Evolutionary conservation across 2,888 invertebrate genomes (phyloP).

Genomic region (Crossocerus cetratus): DNA sequence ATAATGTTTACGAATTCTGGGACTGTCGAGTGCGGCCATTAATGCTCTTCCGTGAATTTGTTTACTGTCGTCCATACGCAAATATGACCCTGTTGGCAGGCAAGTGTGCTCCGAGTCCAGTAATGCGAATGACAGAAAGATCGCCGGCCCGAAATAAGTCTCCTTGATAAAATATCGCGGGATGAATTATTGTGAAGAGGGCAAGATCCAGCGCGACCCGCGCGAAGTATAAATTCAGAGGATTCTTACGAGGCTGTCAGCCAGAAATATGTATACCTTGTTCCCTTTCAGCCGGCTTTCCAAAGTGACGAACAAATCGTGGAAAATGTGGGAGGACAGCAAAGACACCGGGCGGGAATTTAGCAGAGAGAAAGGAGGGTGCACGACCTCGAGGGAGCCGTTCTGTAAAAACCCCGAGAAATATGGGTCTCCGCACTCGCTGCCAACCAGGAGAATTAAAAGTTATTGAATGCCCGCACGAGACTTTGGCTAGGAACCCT

Average conservation of each 20-base stretch:
- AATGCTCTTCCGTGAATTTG: too few relatives aligned
- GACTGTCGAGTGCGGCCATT: too few relatives aligned
- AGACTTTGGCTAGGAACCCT: neutral
- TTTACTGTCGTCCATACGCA: too few relatives aligned
- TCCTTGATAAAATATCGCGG: too few relatives aligned
- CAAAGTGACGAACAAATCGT: constrained; percentile 8
- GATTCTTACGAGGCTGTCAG: neutral
- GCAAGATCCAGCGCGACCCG: too few relatives aligned
- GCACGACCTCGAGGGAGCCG: constrained; percentile 14
- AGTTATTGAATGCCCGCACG: constrained; percentile 18
- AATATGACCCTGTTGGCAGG: too few relatives aligned
- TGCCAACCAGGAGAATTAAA: constrained; percentile 31
- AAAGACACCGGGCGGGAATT: neutral
- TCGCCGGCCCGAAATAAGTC: too few relatives aligned
- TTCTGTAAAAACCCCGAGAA: constrained; percentile 14
- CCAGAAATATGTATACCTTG: neutral
- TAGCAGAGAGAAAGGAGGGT: neutral
- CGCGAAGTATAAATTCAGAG: neutral
- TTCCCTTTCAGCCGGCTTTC: constrained; percentile 7
- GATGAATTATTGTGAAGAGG: too few relatives aligned
- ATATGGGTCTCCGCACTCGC: constrained; percentile 13
- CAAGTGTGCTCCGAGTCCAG: too few relatives aligned
- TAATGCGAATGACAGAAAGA: too few relatives aligned
- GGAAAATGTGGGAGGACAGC: neutral
- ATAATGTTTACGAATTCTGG: too few relatives aligned